Conservation (phyloP, 2,888 invertebrate species). For the Carabus problematicus region DNA sequence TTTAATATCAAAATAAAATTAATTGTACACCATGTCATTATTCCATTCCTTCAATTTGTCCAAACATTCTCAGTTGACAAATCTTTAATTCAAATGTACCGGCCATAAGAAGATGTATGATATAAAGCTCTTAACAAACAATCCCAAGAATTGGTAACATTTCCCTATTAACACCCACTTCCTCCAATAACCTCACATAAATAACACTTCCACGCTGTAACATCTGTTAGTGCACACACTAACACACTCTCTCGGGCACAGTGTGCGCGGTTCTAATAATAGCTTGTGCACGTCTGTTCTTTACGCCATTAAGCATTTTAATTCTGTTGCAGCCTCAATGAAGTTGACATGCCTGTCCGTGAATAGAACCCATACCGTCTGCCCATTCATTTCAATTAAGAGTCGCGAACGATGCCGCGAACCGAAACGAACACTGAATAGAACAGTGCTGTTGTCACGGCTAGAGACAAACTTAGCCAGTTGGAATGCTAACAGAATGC, state of each 20-base stretch:
- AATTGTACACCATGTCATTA: too few species aligned
- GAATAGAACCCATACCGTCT: constrained; percentile 12
- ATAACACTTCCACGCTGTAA: neutral
- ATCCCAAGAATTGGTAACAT: too few species aligned
- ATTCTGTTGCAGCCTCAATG: constrained; percentile 29
- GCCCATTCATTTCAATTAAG: constrained; percentile 40
- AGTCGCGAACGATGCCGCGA: constrained; percentile 15
- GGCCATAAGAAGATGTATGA: too few species aligned
- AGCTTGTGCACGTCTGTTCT: neutral
- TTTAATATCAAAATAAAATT: too few species aligned
- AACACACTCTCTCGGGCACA: neutral
- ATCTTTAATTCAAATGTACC: too few species aligned
- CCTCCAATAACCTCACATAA: constrained; percentile 4
- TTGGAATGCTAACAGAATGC: constrained; percentile 10
- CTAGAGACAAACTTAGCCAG: constrained; percentile 8
- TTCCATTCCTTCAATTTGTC: too few species aligned
- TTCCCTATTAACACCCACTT: constrained; percentile 7
- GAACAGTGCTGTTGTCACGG: too few species aligned
- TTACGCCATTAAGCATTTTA: constrained; percentile 11
- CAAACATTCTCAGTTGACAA: too few species aligned
- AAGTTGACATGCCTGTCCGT: constrained; percentile 26
- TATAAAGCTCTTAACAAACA: too few species aligned
- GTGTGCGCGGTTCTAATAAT: neutral
- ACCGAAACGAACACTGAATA: constrained; percentile 6
- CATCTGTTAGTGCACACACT: neutral